Percentiles rank a stretch among this genome's conserved stretches.
These are phyloP conservation scores for Tychaedon coryphoeus DNA, from an alignment of 2,113 vertebrate genomes.

Conservation along the genomic window DNA sequence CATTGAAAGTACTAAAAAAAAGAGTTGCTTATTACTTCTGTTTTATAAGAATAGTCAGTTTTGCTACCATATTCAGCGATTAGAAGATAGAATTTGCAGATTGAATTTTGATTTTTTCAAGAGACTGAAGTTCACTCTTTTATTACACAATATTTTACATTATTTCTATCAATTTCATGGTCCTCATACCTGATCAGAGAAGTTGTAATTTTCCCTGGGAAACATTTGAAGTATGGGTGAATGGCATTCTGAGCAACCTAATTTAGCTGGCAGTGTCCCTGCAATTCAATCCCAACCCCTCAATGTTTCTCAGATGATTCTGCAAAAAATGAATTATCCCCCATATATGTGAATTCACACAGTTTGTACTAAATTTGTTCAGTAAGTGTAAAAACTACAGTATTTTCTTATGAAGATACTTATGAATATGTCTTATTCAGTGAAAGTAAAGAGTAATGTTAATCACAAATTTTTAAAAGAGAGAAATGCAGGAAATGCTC, in stretches of 20 bases:
- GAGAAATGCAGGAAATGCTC: background rate
- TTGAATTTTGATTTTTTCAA: background rate
- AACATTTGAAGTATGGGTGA: background rate
- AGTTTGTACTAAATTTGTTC: background rate
- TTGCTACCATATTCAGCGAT: background rate
- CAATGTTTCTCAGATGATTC: background rate
- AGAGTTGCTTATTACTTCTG: background rate
- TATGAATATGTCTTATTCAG: background rate
- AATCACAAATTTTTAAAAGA: background rate
- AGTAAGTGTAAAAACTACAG: background rate
- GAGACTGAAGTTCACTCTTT: background rate
- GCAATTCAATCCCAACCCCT: background rate
- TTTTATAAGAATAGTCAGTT: background rate
- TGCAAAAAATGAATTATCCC: background rate
- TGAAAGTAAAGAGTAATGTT: background rate
- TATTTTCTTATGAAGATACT: background rate
- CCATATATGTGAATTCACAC: background rate
- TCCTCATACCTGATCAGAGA: background rate
- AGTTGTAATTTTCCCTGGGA: background rate
- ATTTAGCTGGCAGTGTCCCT: background rate
- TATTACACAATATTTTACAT: background rate
- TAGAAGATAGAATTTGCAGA: background rate
- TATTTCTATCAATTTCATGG: background rate
- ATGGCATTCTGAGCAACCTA: background rate
- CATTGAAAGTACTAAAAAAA: background rate